Base-by-base conservation (phyloP, 2,797 vertebrate species). In the Melanotaenia trifasciata region DNA sequence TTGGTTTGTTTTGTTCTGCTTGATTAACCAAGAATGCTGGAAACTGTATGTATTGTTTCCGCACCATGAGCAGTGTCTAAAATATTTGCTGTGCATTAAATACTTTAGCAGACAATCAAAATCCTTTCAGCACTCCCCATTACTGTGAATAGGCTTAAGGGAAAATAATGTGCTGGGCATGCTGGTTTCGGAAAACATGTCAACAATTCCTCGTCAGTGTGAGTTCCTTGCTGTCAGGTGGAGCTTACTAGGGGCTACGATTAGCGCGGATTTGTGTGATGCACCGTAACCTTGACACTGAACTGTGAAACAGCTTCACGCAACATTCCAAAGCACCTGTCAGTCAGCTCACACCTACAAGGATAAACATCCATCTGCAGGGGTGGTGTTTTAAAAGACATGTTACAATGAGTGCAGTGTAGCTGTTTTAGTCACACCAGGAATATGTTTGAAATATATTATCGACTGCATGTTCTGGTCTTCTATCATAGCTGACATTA, bases 81-180 rank as follows among this genome's bases (percentile, higher is more conserved):
- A 94, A 94, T 93, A 94, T 94, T 94, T 94, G 89, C 92, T 87
- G 84, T 89, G 89, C 89, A 90, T 93, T 92, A 93, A 94, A 94
- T 91, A 94, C 90, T 90, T 94, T 90, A 78, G 66, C 91, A 93
- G 90, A 90, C 90, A 92, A 94, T 93, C 89, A 85, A 90, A 92
- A 92, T 93, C 90, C 91, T 94, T 94, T 94, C 94, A 93, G 87
- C 90, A 64, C 90, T 84, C 77, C 84, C 78, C 74, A 83, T 92
- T 91, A 84, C 83, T 74, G 75, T 88, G 84, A 92, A 93, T 84
- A 85, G 92, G 90, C 89, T 93, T 88, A 88, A 78, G 91, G 88
- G 81, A 61, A 90, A 91, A 89, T 90, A 93, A 93, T 84, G 84
- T 88, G 85, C 89, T 59, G 77, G 91, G 91, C 88, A 90, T 82